Evolutionary conservation across 2,888 invertebrate species (phyloP), one percentile per base, ranked within the genome.

Genomic region (Malthinus flaveolus): DNA sequence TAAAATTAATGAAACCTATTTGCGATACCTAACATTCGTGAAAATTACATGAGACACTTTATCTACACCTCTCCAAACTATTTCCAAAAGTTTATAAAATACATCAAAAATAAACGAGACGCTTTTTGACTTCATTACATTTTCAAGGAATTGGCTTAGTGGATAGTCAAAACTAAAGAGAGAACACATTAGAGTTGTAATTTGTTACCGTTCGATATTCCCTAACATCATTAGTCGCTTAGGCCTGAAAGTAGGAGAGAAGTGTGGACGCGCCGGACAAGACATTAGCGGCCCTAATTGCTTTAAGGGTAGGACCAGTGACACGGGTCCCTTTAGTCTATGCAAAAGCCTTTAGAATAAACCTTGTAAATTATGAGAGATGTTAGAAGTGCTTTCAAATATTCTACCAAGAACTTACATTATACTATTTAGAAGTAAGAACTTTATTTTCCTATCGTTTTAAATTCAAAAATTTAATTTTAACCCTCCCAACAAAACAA

Each of bases 281-380:
- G 76, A 76, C 77, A 76, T 77, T 77, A 77, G 75, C 74, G 74
- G 68, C 73, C 73, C 73, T 76, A 76, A 77, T 76, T 77, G 76
- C 77, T 76, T 73, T 73, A 71, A 71, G 62, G 59, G 53, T 49
- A 55, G 58, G 31, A 56, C 61, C 50, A 49, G 61, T 61, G 61
- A 61, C 61, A 61, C 61, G 61, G 61, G 61, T 60, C 56, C 56
- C 60, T 56, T 39, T 56, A 60, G 60, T 56, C 52, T 60, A 60
- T 60, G 56, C 54, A 56, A 52, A 60, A 60, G 60, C 35, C 56
- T 53, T 60, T 60, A 52, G 60, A 60, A 56, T 56, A 60, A 23
- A 56, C 60, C 56, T 60, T 56, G 56, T 60, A 60, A 60, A 60
- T 60, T 60, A 60, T 60, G 59, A 59, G 59, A 54, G 48, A 59